A percentile compares a stretch with the other conserved stretches of the same genome.
Conservation (phyloP, 2,113 vertebrate genomes). For the Oxygymnocypris stewartii region DNA sequence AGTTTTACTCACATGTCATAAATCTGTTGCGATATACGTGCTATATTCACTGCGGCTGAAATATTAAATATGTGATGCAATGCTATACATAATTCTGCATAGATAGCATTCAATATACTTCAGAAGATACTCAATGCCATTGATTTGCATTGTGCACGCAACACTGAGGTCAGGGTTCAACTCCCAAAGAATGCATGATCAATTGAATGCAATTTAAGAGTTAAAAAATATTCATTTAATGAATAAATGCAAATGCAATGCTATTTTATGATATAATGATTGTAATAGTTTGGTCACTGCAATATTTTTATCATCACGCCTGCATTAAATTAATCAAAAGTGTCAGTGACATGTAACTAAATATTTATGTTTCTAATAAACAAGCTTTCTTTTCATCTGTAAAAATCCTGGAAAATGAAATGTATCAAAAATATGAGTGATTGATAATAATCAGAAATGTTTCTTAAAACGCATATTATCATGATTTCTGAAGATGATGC, state of each 20-base stretch:
- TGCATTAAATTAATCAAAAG: no score
- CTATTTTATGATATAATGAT: neutral
- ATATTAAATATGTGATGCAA: neutral
- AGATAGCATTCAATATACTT: neutral
- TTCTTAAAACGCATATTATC: no score
- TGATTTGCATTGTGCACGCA: neutral
- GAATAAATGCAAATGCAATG: no score
- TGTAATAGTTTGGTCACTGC: no score
- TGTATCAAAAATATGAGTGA: neutral
- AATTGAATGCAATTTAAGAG: neutral
- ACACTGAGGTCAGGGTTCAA: neutral
- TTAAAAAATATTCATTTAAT: no score
- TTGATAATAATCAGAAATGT: no score
- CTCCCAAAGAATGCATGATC: neutral
- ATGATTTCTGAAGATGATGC: no score
- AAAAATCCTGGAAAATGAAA: neutral
- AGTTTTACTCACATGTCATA: neutral
- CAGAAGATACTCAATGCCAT: neutral
- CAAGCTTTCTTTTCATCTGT: neutral
- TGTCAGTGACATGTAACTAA: no score
- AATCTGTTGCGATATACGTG: no score
- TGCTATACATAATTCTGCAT: neutral
- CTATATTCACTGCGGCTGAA: neutral
- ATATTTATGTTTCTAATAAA: no score
- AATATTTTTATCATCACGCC: no score